Evolutionary conservation across 2,888 invertebrate species (phyloP).

Genomic region (Tryphoninae sp.): DNA sequence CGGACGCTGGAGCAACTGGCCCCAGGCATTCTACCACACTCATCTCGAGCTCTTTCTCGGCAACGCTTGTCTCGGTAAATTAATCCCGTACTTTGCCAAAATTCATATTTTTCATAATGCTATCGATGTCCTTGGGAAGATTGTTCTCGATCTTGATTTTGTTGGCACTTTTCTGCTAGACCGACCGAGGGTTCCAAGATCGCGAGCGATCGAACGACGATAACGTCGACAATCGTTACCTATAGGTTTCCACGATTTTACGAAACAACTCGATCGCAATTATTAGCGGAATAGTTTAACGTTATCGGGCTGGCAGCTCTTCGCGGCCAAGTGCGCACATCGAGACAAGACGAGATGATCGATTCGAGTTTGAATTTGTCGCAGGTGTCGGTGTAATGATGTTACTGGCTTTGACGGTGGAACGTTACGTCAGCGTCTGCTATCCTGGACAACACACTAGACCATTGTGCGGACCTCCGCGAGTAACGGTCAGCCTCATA

Average conservation of each 20-base stretch:
- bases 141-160: too few species aligned
- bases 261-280: too few species aligned
- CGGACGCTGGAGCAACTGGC: constrained; percentile 85
- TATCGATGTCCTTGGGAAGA: neutral
- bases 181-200: too few species aligned
- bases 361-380: constrained; percentile 12
- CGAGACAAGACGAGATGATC: neutral
- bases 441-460: constrained; percentile 86
- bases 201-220: too few species aligned
- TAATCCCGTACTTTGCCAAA: constrained; percentile 28
- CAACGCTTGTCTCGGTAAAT: constrained; percentile 86
- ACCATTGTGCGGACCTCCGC: constrained; percentile 86
- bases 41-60: constrained; percentile 88
- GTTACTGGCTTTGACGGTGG: constrained; percentile 88
- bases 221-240: too few species aligned
- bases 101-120: neutral
- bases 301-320: neutral
- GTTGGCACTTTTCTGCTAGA: too few species aligned
- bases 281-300: neutral
- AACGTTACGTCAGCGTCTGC: constrained; percentile 89
- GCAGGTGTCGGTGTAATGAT: constrained; percentile 89
- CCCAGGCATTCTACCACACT: constrained; percentile 87
- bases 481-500: constrained; percentile 85
- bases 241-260: too few species aligned
- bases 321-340: too few species aligned